phyloP scores from a whole-genome alignment of 1,140 invertebrate species.

The Heterodera schachtii region DNA sequence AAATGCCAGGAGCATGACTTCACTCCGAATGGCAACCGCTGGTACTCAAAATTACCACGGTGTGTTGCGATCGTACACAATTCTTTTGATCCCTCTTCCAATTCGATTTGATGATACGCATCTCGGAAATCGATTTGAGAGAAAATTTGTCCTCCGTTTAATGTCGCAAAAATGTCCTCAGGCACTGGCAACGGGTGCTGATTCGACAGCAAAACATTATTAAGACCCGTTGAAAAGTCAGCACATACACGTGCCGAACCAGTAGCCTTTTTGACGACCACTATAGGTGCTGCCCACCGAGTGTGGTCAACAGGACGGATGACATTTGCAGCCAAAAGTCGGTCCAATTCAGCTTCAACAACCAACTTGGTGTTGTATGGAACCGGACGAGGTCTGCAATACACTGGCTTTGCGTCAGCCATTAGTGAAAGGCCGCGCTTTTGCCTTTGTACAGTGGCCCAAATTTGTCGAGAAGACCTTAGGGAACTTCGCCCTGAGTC shows the following conservation, averaged over 20 bases:
- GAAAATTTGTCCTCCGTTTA: constrained; percentile 55
- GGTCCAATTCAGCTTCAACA: constrained; percentile 59
- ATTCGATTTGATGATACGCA: constrained; percentile 36
- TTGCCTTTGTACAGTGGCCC: constrained; percentile 31
- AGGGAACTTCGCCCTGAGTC: constrained; percentile 26
- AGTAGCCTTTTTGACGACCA: constrained; percentile 5
- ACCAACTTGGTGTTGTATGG: constrained; percentile 45
- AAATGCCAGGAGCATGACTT: constrained; percentile 15
- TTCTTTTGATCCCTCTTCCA: constrained; percentile 38
- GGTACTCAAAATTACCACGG: constrained; percentile 29
- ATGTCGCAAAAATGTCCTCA: constrained; percentile 55
- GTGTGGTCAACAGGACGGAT: constrained; percentile 55
- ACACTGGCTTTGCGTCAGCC: constrained; percentile 24
- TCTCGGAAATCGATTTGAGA: constrained; percentile 59
- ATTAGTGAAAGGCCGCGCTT: constrained; percentile 37
- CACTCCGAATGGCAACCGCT: constrained; percentile 28
- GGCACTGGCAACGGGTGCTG: constrained; percentile 54
- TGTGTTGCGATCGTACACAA: constrained; percentile 21
- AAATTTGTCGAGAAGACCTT: constrained; percentile 11
- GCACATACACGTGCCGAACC: constrained; percentile 15
- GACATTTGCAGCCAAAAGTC: constrained; percentile 38
- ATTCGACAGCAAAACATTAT: constrained; percentile 42
- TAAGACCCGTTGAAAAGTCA: constrained; percentile 50
- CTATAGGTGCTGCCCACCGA: constrained; percentile 67
- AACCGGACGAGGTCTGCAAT: constrained; percentile 50